A percentile compares a stretch with the other conserved stretches of the same genome.
Evolutionary conservation across 2,797 vertebrate genomes (phyloP).

Genomic region (Brachyrhaphis roseni): DNA sequence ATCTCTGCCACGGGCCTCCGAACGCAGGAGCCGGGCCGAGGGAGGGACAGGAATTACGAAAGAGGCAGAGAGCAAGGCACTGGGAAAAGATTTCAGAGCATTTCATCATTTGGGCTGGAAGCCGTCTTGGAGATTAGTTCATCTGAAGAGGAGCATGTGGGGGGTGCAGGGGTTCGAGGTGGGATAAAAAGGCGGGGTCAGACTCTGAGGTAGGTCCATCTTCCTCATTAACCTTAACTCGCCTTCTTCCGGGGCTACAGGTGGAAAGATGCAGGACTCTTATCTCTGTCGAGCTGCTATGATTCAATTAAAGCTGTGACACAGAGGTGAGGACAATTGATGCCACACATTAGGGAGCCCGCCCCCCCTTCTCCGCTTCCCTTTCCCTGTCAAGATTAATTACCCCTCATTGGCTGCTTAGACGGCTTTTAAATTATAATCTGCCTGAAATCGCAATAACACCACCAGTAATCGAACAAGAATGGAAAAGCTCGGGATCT

Average conservation of each 20-base stretch:
- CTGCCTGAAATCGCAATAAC: constrained; percentile 69
- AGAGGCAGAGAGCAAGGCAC: constrained; percentile 22
- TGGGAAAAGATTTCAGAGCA: constrained; percentile 62
- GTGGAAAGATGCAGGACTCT: constrained; percentile 25
- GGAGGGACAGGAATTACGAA: constrained; percentile 39
- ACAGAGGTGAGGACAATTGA: constrained; percentile 68
- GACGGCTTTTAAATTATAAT: constrained; percentile 66
- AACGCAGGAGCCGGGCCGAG: constrained; percentile 32
- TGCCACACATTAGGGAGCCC: constrained; percentile 54
- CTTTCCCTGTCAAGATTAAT: constrained; percentile 58
- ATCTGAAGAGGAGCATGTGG: neutral
- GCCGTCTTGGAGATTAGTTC: constrained; percentile 41
- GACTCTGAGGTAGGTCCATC: constrained; percentile 27
- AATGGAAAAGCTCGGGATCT: constrained; percentile 50
- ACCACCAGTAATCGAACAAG: constrained; percentile 66
- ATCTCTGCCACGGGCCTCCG: constrained; percentile 39
- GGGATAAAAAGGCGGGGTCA: constrained; percentile 33
- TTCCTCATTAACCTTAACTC: constrained; percentile 43
- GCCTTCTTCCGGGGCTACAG: constrained; percentile 35
- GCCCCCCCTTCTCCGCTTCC: neutral
- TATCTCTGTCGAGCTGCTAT: constrained; percentile 51
- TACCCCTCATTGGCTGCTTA: constrained; percentile 57
- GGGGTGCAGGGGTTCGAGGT: constrained; percentile 5
- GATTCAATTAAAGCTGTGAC: constrained; percentile 73
- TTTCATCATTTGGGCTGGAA: constrained; percentile 70